phyloP scores from a whole-genome alignment of 2,113 vertebrate genomes.

The Clinocottus analis region DNA sequence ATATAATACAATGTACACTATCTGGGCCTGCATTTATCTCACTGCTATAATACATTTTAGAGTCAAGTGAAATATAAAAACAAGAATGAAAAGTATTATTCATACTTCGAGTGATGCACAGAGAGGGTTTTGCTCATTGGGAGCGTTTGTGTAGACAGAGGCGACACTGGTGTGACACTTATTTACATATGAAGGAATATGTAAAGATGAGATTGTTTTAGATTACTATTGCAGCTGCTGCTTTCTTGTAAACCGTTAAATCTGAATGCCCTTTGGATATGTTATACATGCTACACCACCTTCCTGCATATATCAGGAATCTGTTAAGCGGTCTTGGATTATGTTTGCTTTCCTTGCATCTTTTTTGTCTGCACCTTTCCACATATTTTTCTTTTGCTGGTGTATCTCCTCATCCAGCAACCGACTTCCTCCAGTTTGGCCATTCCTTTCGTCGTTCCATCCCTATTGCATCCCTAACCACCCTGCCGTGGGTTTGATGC shows the following conservation, averaged over 20 bases:
- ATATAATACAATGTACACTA: neutral
- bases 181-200: neutral
- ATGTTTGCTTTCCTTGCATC: neutral
- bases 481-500: neutral
- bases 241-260: neutral
- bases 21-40: neutral
- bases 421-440: neutral
- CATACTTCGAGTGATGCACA: too few relatives aligned
- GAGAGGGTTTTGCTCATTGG: neutral
- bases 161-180: neutral
- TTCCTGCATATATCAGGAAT: neutral
- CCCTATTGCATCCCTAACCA: neutral
- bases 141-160: neutral
- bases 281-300: neutral
- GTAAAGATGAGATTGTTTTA: neutral
- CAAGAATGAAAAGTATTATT: neutral
- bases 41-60: neutral
- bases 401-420: neutral
- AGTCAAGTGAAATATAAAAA: neutral
- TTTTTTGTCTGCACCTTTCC: neutral
- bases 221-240: constrained; percentile 5
- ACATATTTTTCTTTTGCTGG: neutral
- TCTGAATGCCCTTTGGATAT: neutral
- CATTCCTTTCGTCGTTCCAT: neutral
- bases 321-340: neutral